A percentile compares a stretch with the other conserved stretches of the same genome.
phyloP scores from a whole-genome alignment of 1,140 invertebrate species.

The Diplogasteroides magnus region DNA sequence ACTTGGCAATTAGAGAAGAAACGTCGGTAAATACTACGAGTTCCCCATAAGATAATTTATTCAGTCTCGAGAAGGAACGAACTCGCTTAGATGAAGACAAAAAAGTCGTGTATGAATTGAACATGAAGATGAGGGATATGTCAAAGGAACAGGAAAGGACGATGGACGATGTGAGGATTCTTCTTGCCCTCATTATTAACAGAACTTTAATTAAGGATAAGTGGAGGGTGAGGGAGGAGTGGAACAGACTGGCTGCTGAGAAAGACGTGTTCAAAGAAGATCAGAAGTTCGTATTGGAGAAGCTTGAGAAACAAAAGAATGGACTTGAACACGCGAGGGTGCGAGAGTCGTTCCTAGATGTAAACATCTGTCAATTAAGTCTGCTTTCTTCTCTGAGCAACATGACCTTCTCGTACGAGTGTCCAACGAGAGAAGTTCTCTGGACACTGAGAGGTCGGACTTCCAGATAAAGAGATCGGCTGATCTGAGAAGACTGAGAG shows the following conservation, averaged over 20 bases:
- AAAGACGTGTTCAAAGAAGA: conserved; percentile 20
- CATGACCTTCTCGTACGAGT: conserved; percentile 17
- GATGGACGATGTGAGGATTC: conserved; percentile 15
- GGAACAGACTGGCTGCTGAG: conserved; percentile 18
- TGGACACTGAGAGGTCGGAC: conserved; percentile 17
- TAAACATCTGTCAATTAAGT: conserved; percentile 2
- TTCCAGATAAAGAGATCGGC: conserved; percentile 14
- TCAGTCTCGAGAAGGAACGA: conserved; percentile 6
- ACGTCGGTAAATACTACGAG: neutral
- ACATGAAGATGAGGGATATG: conserved; percentile 14
- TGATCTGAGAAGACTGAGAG: conserved; percentile 17
- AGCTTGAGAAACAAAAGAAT: conserved; percentile 13
- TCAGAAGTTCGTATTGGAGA: conserved; percentile 14
- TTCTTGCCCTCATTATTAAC: too few species aligned
- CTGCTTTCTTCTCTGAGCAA: conserved; percentile 9
- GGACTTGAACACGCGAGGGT: conserved; percentile 1
- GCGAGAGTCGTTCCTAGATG: neutral
- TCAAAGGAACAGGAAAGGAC: conserved; percentile 9
- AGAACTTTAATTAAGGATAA: conserved; percentile 18
- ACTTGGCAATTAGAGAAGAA: conserved; percentile 14
- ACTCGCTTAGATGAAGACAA: conserved; percentile 8
- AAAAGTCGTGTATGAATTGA: conserved; percentile 18
- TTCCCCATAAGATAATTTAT: neutral
- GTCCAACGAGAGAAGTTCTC: conserved; percentile 9
- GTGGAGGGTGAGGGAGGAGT: conserved; percentile 14